These are phyloP conservation scores for Actinemys pallida DNA, from an alignment of 2,113 vertebrate genomes.

Conservation along the genomic window DNA sequence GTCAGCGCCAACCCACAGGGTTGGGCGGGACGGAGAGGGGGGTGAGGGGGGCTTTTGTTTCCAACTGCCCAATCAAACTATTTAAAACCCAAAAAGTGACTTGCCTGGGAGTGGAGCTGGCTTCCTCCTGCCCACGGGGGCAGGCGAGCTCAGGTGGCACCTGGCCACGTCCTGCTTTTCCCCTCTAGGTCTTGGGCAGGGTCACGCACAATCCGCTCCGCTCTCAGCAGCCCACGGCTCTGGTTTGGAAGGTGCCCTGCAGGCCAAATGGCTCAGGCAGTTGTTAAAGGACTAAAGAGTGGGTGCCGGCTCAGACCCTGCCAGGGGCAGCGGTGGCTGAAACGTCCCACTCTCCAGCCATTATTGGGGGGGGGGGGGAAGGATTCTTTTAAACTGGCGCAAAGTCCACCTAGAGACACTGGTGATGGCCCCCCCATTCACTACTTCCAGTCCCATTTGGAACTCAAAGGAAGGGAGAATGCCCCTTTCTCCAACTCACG, in stretches of 20 bases:
- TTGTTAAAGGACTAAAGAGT: neutral
- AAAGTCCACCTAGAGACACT: neutral
- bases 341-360: neutral
- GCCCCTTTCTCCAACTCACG: fast-evolving
- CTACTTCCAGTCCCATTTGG: neutral
- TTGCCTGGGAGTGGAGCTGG: fast-evolving
- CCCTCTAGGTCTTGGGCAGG: neutral
- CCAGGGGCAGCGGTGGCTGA: neutral
- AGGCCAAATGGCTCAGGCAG: neutral
- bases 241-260: neutral
- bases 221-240: neutral
- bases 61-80: neutral
- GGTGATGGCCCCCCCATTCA: too few species aligned
- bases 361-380: neutral
- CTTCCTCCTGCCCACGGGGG: neutral
- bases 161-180: neutral
- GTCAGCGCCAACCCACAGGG: neutral
- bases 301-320: neutral
- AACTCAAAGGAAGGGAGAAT: neutral
- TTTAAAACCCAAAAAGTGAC: neutral
- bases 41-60: neutral
- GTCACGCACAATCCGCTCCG: neutral
- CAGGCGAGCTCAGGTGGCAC: neutral
- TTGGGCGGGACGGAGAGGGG: neutral
- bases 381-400: neutral